These are phyloP conservation scores for Siniperca obscura DNA, from an alignment of 2,797 vertebrate genomes.

Conservation along the genomic window DNA sequence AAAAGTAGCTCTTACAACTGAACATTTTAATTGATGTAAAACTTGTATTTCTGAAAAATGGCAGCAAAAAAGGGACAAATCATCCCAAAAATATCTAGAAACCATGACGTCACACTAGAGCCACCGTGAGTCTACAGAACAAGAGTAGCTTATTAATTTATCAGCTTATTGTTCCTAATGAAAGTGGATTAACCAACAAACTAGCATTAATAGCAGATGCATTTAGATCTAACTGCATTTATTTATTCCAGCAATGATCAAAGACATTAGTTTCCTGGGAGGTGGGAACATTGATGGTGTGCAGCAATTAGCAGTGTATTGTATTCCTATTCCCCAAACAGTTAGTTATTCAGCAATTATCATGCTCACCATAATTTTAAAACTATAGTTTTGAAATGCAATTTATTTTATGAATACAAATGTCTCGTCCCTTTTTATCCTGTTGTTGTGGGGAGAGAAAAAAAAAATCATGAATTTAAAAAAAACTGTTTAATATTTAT, in stretches of 20 bases:
- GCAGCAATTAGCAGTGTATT: constrained; percentile 71
- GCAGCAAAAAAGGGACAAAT: neutral
- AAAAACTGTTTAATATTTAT: constrained; percentile 83
- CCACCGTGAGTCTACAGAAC: constrained; percentile 1
- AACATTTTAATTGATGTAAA: neutral
- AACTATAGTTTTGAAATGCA: constrained; percentile 60
- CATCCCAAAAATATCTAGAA: neutral
- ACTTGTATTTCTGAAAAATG: neutral
- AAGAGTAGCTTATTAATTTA: constrained; percentile 44
- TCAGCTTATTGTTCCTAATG: constrained; percentile 61
- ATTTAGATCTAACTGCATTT: constrained; percentile 66
- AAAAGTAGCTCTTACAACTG: neutral
- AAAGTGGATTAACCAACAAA: constrained; percentile 70
- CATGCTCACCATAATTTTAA: constrained; percentile 57
- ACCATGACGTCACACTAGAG: constrained; percentile 7
- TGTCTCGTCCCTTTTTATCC: constrained; percentile 47
- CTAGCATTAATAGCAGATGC: constrained; percentile 61
- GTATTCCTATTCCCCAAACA: constrained; percentile 74
- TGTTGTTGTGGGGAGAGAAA: constrained; percentile 52
- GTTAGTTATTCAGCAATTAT: constrained; percentile 73
- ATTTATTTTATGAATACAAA: constrained; percentile 73
- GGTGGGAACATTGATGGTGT: constrained; percentile 58
- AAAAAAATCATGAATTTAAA: constrained; percentile 51
- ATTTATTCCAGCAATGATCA: constrained; percentile 69
- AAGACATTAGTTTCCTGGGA: constrained; percentile 73